Base-by-base conservation (phyloP, 2,113 vertebrate genomes). In the Alexandromys fortis region DNA sequence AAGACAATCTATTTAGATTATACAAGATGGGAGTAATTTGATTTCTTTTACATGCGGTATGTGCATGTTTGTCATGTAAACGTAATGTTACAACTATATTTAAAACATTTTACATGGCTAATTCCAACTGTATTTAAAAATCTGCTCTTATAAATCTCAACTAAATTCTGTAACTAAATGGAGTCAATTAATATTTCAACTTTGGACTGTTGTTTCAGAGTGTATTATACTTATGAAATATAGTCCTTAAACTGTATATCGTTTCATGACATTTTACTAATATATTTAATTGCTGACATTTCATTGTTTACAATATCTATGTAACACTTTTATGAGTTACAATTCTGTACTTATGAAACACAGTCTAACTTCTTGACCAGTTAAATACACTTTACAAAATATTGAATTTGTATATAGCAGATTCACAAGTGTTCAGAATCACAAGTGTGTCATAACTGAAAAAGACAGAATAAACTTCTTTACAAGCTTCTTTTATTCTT, bases 281-380 rank as follows among this genome's bases (percentile, higher is more conserved):
- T 78, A 30, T 86, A 75, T 14, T 87, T 30, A 9, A 55, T 7
- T 92, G 33, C 7, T 33, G 49, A 89, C 3, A 68, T 86, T 94
- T 68, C 26, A 85, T 70, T 95, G 28, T 77, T 95, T 72, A 58
- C 55, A 75, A 45, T 93, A 89, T 47, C 19, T 85, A 33, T 35
- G 75, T 11, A 89, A 38, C 2, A 70, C 70, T 96, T 96, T 16
- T 35, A n/a, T 81, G 12, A 90, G 11, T 70, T 90, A 83, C 0
- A 94, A 12, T 13, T 13, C 1, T 65, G 77, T 87, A 90, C 58
- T 92, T 92, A 92, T 35, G 85, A 22, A 94, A 85, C 6, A 94
- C 14, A n/a, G 70, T 81, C 58, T 77, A 45, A 49, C 10, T 65
- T 11, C n/a, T 30, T 81, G 55, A 33, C 8, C 28, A 89, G 86